A percentile compares a stretch with the other conserved stretches of the same genome.
Conservation (phyloP, 2,888 invertebrate genomes). For the Meganola albula region DNA sequence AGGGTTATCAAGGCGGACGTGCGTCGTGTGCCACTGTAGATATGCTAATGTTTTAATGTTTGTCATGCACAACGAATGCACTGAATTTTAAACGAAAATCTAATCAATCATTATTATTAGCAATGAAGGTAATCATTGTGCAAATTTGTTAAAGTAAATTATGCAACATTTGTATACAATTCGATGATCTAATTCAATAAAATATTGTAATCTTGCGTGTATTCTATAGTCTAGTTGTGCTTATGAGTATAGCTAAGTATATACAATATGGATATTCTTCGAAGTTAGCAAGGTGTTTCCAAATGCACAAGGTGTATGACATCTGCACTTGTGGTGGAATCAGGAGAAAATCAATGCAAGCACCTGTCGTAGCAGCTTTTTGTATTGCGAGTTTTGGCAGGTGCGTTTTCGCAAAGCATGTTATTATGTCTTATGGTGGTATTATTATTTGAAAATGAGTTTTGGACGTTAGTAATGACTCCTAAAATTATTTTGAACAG, state of each 20-base stretch:
- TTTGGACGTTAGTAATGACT: too few relatives aligned
- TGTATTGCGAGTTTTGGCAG: conserved; percentile 6
- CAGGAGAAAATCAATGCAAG: conserved; percentile 54
- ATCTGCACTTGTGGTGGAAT: conserved; percentile 57
- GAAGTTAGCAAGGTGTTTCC: conserved; percentile 47
- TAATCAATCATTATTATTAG: too few relatives aligned
- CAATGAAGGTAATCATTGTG: conserved; percentile 28
- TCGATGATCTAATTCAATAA: conserved; percentile 14
- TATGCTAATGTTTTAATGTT: conserved; percentile 44
- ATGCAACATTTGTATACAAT: too few relatives aligned
- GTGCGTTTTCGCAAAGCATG: conserved; percentile 6
- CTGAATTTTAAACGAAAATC: conserved; percentile 34
- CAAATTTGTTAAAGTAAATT: too few relatives aligned
- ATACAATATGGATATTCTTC: too few relatives aligned
- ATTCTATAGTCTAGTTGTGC: too few relatives aligned
- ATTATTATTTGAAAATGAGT: too few relatives aligned
- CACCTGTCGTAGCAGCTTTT: conserved; percentile 45
- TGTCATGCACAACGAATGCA: conserved; percentile 47
- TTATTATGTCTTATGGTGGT: too few relatives aligned
- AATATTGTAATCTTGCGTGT: conserved; percentile 2
- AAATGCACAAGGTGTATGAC: conserved; percentile 52
- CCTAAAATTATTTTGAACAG: too few relatives aligned
- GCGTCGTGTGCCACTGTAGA: conserved; percentile 65
- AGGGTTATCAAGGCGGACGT: conserved; percentile 52
- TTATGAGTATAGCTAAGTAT: too few relatives aligned